Conservation (phyloP, 35 echinoderm and acorn worm species). For the Stichopus chloronotus region DNA sequence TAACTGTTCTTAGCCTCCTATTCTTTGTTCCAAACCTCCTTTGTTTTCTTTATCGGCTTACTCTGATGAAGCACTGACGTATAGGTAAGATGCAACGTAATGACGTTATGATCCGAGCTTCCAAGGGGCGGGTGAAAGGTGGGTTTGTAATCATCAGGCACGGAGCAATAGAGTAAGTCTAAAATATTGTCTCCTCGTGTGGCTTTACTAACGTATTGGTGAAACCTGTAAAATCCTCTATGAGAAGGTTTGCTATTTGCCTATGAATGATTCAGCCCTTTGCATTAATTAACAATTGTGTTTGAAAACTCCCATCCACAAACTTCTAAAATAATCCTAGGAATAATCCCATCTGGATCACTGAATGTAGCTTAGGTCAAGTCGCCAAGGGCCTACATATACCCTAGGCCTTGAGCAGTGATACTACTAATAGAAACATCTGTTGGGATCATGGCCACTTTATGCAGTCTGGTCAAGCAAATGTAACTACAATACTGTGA, state of each 20-base stretch:
- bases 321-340: no score
- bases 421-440: no score
- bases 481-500: no score
- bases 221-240: neutral
- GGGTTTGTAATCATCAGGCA: constrained; percentile 25
- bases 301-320: no score
- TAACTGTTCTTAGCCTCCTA: neutral
- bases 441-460: no score
- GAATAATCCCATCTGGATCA: no score
- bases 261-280: no score
- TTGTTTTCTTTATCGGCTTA: constrained; percentile 55
- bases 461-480: no score
- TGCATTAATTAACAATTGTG: neutral
- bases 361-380: no score
- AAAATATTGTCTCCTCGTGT: constrained; percentile 14
- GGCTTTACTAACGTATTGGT: neutral
- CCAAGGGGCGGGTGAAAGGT: constrained; percentile 18
- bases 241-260: no score
- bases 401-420: no score
- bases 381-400: no score
- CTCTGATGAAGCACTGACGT: neutral
- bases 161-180: constrained; percentile 29
- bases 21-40: neutral
- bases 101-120: neutral
- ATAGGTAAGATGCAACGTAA: constrained; percentile 11